Conservation (phyloP, 2,113 vertebrate species). For the Semicossyphus pulcher region DNA sequence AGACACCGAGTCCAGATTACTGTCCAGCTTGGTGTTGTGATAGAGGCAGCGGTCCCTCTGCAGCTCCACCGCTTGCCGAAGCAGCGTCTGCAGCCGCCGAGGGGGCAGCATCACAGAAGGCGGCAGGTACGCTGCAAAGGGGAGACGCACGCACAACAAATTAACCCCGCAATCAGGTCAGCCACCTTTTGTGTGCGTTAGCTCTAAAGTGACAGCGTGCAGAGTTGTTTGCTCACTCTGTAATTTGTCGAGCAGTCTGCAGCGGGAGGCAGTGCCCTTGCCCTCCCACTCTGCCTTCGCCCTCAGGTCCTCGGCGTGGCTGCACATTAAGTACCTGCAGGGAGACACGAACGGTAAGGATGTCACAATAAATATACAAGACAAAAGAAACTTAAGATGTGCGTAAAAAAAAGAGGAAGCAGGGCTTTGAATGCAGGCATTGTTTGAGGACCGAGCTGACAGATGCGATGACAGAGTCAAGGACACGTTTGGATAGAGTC, state of each 20-base stretch:
- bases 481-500: slow-evolving; percentile 1
- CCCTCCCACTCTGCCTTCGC: slow-evolving; percentile 99
- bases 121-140: slow-evolving; percentile 91
- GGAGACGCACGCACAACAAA: slow-evolving; percentile 1
- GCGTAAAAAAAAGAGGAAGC: not conserved
- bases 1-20: slow-evolving; percentile 94
- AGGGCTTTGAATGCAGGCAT: not conserved
- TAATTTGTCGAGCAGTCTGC: slow-evolving; percentile 96
- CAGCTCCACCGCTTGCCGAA: slow-evolving; percentile 96
- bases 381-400: not conserved
- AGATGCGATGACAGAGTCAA: not conserved
- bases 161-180: not conserved
- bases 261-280: slow-evolving; percentile 94
- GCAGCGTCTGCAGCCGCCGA: slow-evolving; percentile 94
- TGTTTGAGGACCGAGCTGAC: not conserved
- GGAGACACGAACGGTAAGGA: slow-evolving; percentile 14
- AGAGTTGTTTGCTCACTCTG: slow-evolving; percentile 87
- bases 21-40: slow-evolving; percentile 98
- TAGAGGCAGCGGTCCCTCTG: slow-evolving; percentile 99
- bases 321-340: slow-evolving; percentile 97
- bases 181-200: no score
- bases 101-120: slow-evolving; percentile 99
- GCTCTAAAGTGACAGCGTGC: not conserved
- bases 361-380: not conserved
- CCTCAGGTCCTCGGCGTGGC: slow-evolving; percentile 95